Evolutionary conservation across 35 echinoderm and acorn worm species (phyloP), one percentile per base, ranked within the genome.

Genomic region (Eucidaris tribuloides): DNA sequence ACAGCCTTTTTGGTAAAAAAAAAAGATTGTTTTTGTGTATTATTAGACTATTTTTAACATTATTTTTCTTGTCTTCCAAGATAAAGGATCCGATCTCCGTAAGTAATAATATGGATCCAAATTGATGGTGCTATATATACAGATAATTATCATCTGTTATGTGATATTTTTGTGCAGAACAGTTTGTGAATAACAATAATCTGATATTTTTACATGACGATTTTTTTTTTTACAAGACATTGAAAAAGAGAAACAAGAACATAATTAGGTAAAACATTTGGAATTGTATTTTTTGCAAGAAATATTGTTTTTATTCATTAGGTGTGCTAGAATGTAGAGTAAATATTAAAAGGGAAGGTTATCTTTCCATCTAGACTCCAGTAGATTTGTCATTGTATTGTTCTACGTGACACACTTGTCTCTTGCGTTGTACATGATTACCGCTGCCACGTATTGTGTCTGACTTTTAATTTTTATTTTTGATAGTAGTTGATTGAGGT

Each of bases 391-490:
- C 37, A 42, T 22, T 74, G 68, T 40, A 42, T 74, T 42, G 38
- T 24, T 74, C 35, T 74, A 74, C 35, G 44, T 74, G 68, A 74
- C 68, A 74, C 68, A 44, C 17, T 25, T 64, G 30, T 36, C 37
- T 74, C 41, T 74, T 40, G 68, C 68, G 68, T 74, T 74, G 68
- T 74, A 74, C 37, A 74, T 74, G 38, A 74, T 74, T 74, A 74
- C 41, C 40, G 68, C 68, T 74, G 68, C 68, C 68, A 74, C 22
- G 38, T 35, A 43, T 40, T 74, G 68, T 74, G 68, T 68, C 64
- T 74, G 41, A 74, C n/a, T 74, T 74, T 74, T 74, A 22, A 64
- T 74, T 74, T 44, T 22, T 74, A 41, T 74, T 74, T 44, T 74
- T 74, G n/a, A 44, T 74, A 74, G 68, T 74, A 74, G 68, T 74